Base-by-base conservation (phyloP, 1,140 invertebrate species). In the Plutomurus gul region DNA sequence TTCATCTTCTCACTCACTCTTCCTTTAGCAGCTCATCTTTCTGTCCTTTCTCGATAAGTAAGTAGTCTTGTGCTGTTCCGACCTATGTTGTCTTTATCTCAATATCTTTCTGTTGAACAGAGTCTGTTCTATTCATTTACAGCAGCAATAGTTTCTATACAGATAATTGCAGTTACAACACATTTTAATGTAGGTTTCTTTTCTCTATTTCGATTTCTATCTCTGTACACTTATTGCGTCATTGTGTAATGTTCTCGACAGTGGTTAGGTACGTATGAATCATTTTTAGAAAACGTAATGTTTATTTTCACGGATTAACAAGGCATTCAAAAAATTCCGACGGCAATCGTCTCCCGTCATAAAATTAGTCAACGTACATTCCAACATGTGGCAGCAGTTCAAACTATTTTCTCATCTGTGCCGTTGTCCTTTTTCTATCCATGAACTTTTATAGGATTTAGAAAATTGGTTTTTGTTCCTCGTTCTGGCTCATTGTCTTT, bases 1-100 rank as follows among this genome's bases (percentile, higher is more conserved):
- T 65, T 65, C 56, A 65, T 65, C 56, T 65, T 65, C 56, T 65
- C 56, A 65, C 56, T 65, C 56, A 65, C 56, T 65, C 56, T 65
- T 65, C 56, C 56, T 65, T 30, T 33, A 65, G n/a, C n/a, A 65
- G 56, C 56, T 65, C 56, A 65, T 65, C 56, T 65, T 65, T 65
- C 56, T 65, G 27, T 65, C n/a, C n/a, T n/a, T n/a, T n/a, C n/a
- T n/a, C n/a, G n/a, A n/a, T n/a, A n/a, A n/a, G n/a, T n/a, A n/a
- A n/a, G n/a, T n/a, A n/a, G n/a, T n/a, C 56, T 65, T 65, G 56
- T 65, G 27, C 51, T 25, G 30, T 27, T 56, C 22, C 22, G 30
- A 27, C 22, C 56, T 65, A n/a, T 65, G 2, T 3, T 65, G 56
- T 65, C 56, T 65, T 16, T 65, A 16, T 65, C 13, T 65, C 25